These are phyloP conservation scores for Nycteola revayana DNA, from an alignment of 2,888 invertebrate species.

Conservation along the genomic window DNA sequence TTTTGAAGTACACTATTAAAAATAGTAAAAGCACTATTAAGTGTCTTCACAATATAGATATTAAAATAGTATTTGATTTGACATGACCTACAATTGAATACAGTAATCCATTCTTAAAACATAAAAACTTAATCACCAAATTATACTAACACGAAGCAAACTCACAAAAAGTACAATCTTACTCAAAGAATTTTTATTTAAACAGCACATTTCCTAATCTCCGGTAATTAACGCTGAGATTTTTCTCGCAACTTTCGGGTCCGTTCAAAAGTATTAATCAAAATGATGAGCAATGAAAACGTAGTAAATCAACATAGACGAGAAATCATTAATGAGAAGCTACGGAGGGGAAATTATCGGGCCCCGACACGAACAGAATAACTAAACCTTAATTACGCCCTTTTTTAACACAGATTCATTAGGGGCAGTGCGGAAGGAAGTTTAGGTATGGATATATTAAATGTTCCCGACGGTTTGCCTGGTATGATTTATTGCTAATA, in stretches of 20 bases:
- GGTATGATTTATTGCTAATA: too few relatives aligned
- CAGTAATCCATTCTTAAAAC: too few relatives aligned
- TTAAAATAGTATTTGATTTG: too few relatives aligned
- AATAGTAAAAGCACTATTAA: too few relatives aligned
- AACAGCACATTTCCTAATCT: conserved; percentile 39
- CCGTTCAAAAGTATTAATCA: conserved; percentile 46
- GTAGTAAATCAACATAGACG: conserved; percentile 41
- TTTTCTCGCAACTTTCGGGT: conserved; percentile 34
- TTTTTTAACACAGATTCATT: conserved; percentile 48
- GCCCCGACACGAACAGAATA: conserved; percentile 34
- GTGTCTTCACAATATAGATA: too few relatives aligned
- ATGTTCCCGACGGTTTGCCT: too few relatives aligned
- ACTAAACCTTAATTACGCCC: conserved; percentile 47
- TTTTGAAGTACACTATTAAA: too few relatives aligned
- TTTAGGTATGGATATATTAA: too few relatives aligned
- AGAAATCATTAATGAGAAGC: conserved; percentile 52
- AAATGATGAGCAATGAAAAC: conserved; percentile 42
- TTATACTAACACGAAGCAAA: too few relatives aligned
- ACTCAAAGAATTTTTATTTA: background rate
- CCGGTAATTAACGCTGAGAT: conserved; percentile 36
- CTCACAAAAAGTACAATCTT: too few relatives aligned
- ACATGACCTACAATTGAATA: too few relatives aligned
- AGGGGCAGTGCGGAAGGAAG: conserved; percentile 12
- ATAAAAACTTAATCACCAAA: too few relatives aligned
- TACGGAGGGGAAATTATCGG: conserved; percentile 45